Evolutionary conservation across 2,113 vertebrate genomes (phyloP).

Genomic region (Lophura nycthemera): DNA sequence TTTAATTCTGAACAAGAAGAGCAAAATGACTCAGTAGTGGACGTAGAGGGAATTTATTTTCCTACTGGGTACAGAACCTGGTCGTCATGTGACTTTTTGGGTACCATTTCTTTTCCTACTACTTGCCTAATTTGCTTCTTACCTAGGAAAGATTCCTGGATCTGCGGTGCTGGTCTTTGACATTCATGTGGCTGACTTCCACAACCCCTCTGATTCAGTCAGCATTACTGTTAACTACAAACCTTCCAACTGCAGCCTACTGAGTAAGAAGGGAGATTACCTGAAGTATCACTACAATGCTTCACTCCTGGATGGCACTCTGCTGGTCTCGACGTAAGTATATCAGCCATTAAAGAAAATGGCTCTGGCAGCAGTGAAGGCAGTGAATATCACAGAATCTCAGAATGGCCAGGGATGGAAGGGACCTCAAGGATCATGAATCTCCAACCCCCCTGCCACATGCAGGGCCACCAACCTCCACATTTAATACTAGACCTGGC

Average conservation of each 20-base stretch:
- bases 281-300: constrained; percentile 98
- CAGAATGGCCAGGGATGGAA: too few species aligned
- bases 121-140: background rate
- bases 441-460: too few species aligned
- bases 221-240: constrained; percentile 81
- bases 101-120: background rate
- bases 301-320: constrained; percentile 91
- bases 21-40: background rate
- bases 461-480: too few species aligned
- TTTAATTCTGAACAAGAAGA: background rate
- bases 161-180: constrained; percentile 97
- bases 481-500: too few species aligned
- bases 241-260: constrained; percentile 83
- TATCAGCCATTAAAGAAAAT: background rate
- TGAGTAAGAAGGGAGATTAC: constrained; percentile 94
- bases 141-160: constrained; percentile 92
- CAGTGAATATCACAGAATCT: background rate
- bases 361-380: background rate
- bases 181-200: constrained; percentile 93
- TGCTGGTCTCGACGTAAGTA: constrained; percentile 95
- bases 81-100: background rate
- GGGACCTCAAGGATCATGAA: too few species aligned
- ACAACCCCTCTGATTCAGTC: constrained; percentile 90
- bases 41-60: background rate
- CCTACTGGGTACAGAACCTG: background rate